These are phyloP conservation scores for Sebastes cheni DNA, from an alignment of 2,797 vertebrate genomes.

Conservation along the genomic window DNA sequence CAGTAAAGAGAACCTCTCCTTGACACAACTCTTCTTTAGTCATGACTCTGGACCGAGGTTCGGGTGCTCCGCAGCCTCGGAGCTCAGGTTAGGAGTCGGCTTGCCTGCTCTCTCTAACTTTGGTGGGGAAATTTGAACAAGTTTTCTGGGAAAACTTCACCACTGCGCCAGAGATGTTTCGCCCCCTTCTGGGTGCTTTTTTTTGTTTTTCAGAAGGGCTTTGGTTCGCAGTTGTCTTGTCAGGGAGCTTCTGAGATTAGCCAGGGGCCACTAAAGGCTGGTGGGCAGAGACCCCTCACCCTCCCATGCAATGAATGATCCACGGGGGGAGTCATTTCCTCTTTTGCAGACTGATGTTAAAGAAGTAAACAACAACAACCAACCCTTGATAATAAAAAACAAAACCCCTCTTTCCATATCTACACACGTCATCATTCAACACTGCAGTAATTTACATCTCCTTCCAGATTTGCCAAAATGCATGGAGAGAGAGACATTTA, in stretches of 20 bases:
- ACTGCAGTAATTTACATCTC: slow-evolving; percentile 81
- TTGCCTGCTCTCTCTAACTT: slow-evolving; percentile 22
- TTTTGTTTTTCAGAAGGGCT: slow-evolving; percentile 53
- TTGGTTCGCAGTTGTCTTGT: slow-evolving; percentile 62
- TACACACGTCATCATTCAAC: slow-evolving; percentile 59
- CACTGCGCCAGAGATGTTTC: slow-evolving; percentile 51
- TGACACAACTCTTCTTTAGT: slow-evolving; percentile 13
- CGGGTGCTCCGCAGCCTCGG: neutral
- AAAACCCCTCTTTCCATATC: slow-evolving; percentile 55
- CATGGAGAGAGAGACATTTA: slow-evolving; percentile 59
- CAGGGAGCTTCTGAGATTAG: slow-evolving; percentile 62
- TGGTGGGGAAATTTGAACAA: slow-evolving; percentile 7
- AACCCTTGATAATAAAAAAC: slow-evolving; percentile 48
- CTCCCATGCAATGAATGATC: slow-evolving; percentile 57
- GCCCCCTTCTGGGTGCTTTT: slow-evolving; percentile 40
- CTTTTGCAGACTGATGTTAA: slow-evolving; percentile 73
- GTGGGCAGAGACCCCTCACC: slow-evolving; percentile 78
- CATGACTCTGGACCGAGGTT: slow-evolving; percentile 27
- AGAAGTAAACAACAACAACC: slow-evolving; percentile 61
- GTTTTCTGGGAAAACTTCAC: slow-evolving; percentile 44
- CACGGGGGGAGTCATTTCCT: slow-evolving; percentile 45
- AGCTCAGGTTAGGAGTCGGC: slow-evolving; percentile 13
- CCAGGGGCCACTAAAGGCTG: slow-evolving; percentile 71
- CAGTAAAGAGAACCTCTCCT: slow-evolving; percentile 22
- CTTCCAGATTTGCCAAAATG: slow-evolving; percentile 83